A percentile compares a stretch with the other conserved stretches of the same genome.
phyloP scores from a whole-genome alignment of 2,888 invertebrate genomes.

The Andricus curvator region DNA sequence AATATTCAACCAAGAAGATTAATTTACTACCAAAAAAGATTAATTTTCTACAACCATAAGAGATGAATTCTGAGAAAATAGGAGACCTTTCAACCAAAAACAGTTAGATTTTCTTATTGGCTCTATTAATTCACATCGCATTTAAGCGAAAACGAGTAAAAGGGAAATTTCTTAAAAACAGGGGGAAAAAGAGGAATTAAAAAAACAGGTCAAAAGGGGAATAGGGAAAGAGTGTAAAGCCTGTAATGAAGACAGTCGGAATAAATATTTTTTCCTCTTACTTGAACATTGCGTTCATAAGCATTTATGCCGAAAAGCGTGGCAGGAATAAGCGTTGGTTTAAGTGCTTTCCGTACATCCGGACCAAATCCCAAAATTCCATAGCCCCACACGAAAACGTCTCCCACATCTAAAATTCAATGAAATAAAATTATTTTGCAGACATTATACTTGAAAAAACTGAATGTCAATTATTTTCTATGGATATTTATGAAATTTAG shows the following conservation, averaged over 20 bases:
- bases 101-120: no score
- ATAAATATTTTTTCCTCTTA: constrained; percentile 48
- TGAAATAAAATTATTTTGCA: not conserved
- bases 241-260: not conserved
- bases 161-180: no score
- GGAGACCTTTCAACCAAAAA: no score
- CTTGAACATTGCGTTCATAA: constrained; percentile 84
- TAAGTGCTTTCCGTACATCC: constrained; percentile 82
- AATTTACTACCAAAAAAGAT: no score
- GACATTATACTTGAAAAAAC: not conserved
- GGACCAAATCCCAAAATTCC: constrained; percentile 96
- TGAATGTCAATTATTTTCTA: not conserved
- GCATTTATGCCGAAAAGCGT: constrained; percentile 92
- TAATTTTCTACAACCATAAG: no score
- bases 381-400: constrained; percentile 96
- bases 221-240: no score
- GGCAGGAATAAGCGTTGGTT: constrained; percentile 87
- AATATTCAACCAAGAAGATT: no score
- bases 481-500: not conserved
- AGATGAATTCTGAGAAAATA: no score
- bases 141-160: no score
- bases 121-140: no score
- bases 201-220: no score
- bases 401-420: constrained; percentile 85
- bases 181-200: no score